Percentiles rank a stretch among this genome's conserved stretches.
Conservation (phyloP, 2,113 vertebrate genomes). For the Solenodon paradoxus region DNA sequence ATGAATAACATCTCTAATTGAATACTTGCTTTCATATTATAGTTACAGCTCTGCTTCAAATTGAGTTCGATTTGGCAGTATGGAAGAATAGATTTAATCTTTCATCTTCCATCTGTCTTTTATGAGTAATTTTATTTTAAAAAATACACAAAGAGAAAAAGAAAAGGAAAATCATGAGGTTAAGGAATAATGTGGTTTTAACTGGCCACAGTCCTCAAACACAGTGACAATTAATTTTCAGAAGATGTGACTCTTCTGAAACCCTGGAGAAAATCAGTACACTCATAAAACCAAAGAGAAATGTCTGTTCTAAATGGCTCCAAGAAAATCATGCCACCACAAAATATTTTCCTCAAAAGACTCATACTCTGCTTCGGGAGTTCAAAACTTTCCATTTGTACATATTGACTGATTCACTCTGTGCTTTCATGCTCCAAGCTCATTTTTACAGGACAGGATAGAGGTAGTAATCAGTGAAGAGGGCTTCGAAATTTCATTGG, state of each 20-base stretch:
- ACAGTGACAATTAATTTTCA: neutral
- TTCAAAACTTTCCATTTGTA: slow-evolving; percentile 37
- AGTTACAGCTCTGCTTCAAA: slow-evolving; percentile 39
- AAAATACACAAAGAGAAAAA: slow-evolving; percentile 31
- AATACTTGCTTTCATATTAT: slow-evolving; percentile 54
- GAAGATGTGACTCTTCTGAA: neutral
- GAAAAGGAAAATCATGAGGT: slow-evolving; percentile 21
- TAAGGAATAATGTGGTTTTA: slow-evolving; percentile 12
- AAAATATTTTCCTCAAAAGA: slow-evolving; percentile 44
- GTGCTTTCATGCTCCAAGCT: neutral
- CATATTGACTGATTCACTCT: neutral
- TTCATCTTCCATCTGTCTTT: slow-evolving; percentile 54
- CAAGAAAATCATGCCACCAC: neutral
- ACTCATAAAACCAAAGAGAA: neutral
- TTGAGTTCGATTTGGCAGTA: slow-evolving; percentile 41
- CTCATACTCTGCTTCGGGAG: neutral
- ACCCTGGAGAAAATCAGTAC: neutral
- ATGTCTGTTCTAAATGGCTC: neutral
- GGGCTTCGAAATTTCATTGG: neutral
- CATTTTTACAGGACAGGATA: neutral
- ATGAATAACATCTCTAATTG: slow-evolving; percentile 63
- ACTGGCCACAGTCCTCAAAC: neutral
- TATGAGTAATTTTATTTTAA: slow-evolving; percentile 57
- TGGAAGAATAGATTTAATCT: slow-evolving; percentile 48
- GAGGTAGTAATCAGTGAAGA: neutral